phyloP scores from a whole-genome alignment of 2,797 vertebrate genomes.

The Coranthus polyacanthus region DNA sequence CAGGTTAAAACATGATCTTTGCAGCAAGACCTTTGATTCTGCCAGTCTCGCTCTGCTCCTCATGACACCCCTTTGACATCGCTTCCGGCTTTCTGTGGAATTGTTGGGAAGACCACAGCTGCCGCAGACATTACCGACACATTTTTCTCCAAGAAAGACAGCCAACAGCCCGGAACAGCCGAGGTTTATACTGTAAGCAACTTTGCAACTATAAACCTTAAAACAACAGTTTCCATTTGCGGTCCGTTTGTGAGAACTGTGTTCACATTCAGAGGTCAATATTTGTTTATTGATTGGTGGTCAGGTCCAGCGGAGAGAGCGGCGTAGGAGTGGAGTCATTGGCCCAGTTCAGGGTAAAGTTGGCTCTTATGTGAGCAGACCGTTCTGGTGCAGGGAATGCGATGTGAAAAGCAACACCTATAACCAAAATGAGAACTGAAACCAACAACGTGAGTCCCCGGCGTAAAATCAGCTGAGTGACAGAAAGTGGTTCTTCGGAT shows the following conservation, averaged over 20 bases:
- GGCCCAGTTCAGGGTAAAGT: slow-evolving; percentile 69
- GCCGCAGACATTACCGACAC: background rate
- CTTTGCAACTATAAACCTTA: background rate
- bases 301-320: slow-evolving; percentile 29
- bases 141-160: background rate
- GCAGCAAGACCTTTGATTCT: slow-evolving; percentile 37
- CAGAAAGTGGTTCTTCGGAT: slow-evolving; percentile 20
- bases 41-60: slow-evolving; percentile 14
- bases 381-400: slow-evolving; percentile 70
- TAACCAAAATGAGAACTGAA: slow-evolving; percentile 65
- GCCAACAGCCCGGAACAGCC: background rate
- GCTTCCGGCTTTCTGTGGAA: slow-evolving; percentile 35
- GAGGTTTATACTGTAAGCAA: background rate
- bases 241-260: slow-evolving; percentile 11
- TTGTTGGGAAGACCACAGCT: slow-evolving; percentile 29
- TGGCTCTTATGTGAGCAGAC: slow-evolving; percentile 28
- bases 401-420: slow-evolving; percentile 82
- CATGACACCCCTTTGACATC: slow-evolving; percentile 24
- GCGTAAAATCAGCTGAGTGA: slow-evolving; percentile 81
- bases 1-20: slow-evolving; percentile 41
- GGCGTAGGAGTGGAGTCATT: slow-evolving; percentile 65
- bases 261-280: slow-evolving; percentile 26
- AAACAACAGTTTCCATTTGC: slow-evolving; percentile 5
- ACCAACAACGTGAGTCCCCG: slow-evolving; percentile 69
- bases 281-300: slow-evolving; percentile 32